Conservation (phyloP, 2,113 vertebrate species). For the Vanacampus margaritifer region DNA sequence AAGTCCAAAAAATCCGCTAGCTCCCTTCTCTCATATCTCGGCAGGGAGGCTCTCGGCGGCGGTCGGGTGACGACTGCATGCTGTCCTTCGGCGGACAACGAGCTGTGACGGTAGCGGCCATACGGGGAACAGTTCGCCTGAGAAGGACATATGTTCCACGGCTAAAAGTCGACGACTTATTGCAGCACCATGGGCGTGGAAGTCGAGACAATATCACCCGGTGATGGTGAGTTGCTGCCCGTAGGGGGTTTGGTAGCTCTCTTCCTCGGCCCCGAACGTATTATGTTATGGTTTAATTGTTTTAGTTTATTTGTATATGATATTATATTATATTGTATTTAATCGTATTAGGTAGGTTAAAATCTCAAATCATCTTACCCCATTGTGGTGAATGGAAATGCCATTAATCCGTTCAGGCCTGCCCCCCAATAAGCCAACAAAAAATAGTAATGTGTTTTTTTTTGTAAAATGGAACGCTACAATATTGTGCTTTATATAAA, state of each 20-base stretch:
- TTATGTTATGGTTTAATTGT: neutral
- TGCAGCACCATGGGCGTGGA: constrained; percentile 84
- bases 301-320: neutral
- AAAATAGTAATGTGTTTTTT: neutral
- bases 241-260: neutral
- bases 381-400: no score
- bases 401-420: no score
- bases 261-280: neutral
- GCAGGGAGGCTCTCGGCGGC: neutral
- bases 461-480: neutral
- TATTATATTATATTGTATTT: neutral
- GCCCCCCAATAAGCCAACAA: no score
- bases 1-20: neutral
- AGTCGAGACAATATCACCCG: constrained; percentile 92
- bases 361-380: neutral
- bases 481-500: neutral
- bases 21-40: neutral
- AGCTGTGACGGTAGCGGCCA: constrained; percentile 12
- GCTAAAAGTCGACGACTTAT: constrained; percentile 25
- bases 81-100: constrained; percentile 20
- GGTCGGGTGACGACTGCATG: constrained; percentile 14
- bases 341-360: neutral
- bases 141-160: constrained; percentile 35
- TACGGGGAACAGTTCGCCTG: constrained; percentile 10
- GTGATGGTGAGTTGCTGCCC: constrained; percentile 80